phyloP scores from a whole-genome alignment of 2,888 invertebrate genomes.

The Phyto melanocephala region DNA sequence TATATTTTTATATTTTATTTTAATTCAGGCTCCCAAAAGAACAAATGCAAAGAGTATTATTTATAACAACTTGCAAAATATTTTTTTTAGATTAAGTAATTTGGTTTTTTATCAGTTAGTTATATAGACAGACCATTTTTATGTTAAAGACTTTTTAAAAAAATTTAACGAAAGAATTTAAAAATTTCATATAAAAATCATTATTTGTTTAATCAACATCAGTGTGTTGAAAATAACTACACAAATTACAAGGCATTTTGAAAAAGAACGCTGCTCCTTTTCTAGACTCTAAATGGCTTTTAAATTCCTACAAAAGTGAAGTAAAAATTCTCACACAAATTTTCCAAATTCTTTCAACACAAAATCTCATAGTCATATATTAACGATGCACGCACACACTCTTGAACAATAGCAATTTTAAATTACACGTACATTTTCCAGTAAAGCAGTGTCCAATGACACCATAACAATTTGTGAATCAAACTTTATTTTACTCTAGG shows the following conservation, averaged over 20 bases:
- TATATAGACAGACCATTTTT: no score
- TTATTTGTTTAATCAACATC: neutral
- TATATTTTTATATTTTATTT: no score
- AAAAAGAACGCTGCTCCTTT: neutral
- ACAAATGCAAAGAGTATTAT: no score
- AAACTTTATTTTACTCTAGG: conserved; percentile 48
- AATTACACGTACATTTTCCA: conserved; percentile 12
- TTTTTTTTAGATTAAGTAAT: no score
- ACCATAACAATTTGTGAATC: conserved; percentile 60
- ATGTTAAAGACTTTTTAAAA: no score
- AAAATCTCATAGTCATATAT: neutral
- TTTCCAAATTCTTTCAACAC: conserved; percentile 29
- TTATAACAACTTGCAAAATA: no score
- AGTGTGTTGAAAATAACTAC: neutral
- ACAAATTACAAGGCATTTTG: neutral
- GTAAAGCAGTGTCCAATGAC: neutral
- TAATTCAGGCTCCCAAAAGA: no score
- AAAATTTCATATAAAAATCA: neutral
- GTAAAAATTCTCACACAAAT: conserved; percentile 29
- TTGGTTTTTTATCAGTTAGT: no score
- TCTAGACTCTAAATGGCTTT: conserved; percentile 10
- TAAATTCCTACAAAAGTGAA: neutral
- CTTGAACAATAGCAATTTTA: conserved; percentile 6
- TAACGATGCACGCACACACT: neutral
- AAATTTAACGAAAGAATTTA: no score